Evolutionary conservation across 1,140 invertebrate genomes (phyloP).

Genomic region (Notospermus geniculatus): DNA sequence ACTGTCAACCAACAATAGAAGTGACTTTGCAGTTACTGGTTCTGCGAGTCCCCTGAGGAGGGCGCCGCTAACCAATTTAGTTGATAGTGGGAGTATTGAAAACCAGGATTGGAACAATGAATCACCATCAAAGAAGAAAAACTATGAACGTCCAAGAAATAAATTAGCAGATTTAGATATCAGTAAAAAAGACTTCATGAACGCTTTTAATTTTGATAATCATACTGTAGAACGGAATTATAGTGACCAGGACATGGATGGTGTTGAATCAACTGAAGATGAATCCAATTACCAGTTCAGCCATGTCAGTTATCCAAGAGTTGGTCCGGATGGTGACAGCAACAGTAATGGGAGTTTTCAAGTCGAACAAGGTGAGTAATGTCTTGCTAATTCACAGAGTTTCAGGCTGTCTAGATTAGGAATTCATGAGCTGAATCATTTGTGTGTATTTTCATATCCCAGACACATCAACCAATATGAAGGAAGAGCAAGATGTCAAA

Average conservation of each 20-base stretch:
- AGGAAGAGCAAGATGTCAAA: slow-evolving; percentile 12
- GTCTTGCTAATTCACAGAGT: too few species aligned
- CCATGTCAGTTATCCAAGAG: too few species aligned
- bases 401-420: too few species aligned
- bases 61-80: neutral
- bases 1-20: neutral
- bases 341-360: too few species aligned
- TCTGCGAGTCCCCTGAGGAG: neutral
- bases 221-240: neutral
- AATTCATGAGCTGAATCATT: neutral
- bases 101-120: neutral
- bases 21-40: neutral
- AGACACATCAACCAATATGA: slow-evolving; percentile 11
- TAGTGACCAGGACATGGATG: neutral
- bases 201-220: slow-evolving; percentile 14
- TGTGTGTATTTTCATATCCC: neutral
- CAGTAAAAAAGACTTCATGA: slow-evolving; percentile 1
- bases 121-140: neutral
- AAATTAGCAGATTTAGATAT: neutral
- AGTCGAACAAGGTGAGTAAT: too few species aligned
- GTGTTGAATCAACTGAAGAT: too few species aligned
- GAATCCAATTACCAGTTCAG: too few species aligned
- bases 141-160: neutral
- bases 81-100: neutral
- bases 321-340: too few species aligned